phyloP scores from a whole-genome alignment of 2,113 vertebrate genomes.

The Hemiprocne comata region DNA sequence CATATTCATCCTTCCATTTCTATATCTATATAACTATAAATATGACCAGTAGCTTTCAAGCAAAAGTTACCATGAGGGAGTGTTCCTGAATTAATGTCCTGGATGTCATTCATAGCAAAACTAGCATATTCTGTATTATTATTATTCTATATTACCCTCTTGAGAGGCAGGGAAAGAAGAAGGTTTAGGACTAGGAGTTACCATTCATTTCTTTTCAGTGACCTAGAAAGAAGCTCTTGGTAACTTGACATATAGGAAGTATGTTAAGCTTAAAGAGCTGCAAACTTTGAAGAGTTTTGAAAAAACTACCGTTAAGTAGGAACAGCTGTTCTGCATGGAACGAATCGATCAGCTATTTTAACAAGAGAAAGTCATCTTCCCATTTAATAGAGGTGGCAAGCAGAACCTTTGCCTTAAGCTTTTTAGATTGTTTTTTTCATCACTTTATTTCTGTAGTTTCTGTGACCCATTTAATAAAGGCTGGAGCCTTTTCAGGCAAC shows the following conservation, averaged over 20 bases:
- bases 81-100: neutral
- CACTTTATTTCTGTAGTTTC: neutral
- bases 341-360: neutral
- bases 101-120: neutral
- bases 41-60: neutral
- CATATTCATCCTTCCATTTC: neutral
- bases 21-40: neutral
- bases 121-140: neutral
- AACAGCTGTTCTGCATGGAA: slow-evolving; percentile 5
- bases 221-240: neutral
- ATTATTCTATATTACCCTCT: neutral
- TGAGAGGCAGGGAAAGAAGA: neutral
- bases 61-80: neutral
- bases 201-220: neutral
- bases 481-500: neutral
- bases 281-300: neutral
- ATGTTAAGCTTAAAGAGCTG: slow-evolving; percentile 17
- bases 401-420: neutral
- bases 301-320: neutral
- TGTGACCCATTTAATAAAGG: neutral
- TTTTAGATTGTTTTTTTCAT: neutral
- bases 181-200: neutral
- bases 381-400: neutral
- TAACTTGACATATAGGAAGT: neutral
- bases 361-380: neutral